Evolutionary conservation across 2,888 invertebrate genomes (phyloP), one percentile per base, ranked within the genome.

Genomic region (Megastigmus dorsalis): DNA sequence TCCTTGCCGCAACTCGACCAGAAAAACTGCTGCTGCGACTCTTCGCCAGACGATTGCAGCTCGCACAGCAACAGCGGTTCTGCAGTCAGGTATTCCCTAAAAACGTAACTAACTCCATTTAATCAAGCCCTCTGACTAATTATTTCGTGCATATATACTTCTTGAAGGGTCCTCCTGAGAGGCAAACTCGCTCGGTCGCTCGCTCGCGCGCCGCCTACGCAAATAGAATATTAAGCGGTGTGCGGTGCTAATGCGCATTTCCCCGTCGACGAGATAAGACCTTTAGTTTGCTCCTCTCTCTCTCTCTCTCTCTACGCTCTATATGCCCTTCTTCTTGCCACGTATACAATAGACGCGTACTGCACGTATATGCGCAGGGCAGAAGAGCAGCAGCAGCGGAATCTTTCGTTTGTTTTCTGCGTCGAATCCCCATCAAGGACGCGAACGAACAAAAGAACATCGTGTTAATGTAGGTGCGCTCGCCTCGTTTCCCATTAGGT

Each of bases 141-240:
- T 72, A 72, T 65, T 55, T 57, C 28, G 20, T 20, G 28, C 18
- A 41, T 28, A 41, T 23, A 43, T 28, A n/a, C 15, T 36, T 15
- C 48, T 55, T 36, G 23, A 48, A 36, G 45, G 38, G 6, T 26
- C 9, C 43, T 54, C 33, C 15, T 0, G 26, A 59, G 38, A 52
- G n/a, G 30, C 23, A 59, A 41, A 28, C 38, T 52, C 48, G n/a
- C n/a, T n/a, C n/a, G n/a, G n/a, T n/a, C n/a, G n/a, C n/a, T n/a
- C 30, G 23, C 38, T 23, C 7, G 23, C 54, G 43, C 30, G 18
- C 7, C 33, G 1, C n/a, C 13, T 41, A 23, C 55, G 9, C 67
- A 67, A 67, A 67, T 67, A 57, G 57, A 67, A 68, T 68, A 68
- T 68, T 48, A 68, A 65, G 54, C 65, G 41, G n/a, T 23, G 45